phyloP scores from a whole-genome alignment of 2,888 invertebrate species.

The Drosophila pseudotalamancana region DNA sequence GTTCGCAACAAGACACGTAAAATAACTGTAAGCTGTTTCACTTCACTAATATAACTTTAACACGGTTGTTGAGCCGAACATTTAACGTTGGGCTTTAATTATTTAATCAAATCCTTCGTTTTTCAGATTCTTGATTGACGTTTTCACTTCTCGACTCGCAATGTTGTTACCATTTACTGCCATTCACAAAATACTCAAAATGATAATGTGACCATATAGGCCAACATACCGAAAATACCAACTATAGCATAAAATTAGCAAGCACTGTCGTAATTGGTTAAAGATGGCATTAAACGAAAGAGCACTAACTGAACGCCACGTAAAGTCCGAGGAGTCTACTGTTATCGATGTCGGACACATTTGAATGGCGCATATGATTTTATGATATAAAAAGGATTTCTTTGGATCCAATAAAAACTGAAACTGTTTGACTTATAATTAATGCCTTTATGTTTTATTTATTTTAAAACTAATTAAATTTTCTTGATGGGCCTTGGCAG shows the following conservation, averaged over 20 bases:
- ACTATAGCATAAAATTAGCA: neutral
- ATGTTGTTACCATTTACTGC: slow-evolving; percentile 59
- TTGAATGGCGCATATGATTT: neutral
- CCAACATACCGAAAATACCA: slow-evolving; percentile 23
- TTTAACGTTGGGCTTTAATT: slow-evolving; percentile 9
- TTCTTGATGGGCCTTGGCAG: too few species aligned
- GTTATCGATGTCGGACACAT: neutral
- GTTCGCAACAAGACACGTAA: slow-evolving; percentile 35
- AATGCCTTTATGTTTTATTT: too few species aligned
- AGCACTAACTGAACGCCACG: neutral
- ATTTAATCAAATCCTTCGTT: slow-evolving; percentile 31
- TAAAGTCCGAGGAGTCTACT: neutral
- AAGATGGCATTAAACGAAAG: neutral
- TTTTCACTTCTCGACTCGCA: slow-evolving; percentile 62
- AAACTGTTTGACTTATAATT: too few species aligned
- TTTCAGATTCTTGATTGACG: slow-evolving; percentile 42
- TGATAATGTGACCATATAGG: slow-evolving; percentile 36
- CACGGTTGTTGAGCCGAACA: neutral
- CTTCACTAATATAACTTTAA: neutral
- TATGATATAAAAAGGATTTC: too few species aligned
- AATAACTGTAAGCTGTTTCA: neutral
- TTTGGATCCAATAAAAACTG: neutral
- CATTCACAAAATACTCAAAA: slow-evolving; percentile 57
- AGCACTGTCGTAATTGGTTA: slow-evolving; percentile 1
- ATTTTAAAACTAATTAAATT: too few species aligned